Conservation (phyloP, 1,140 invertebrate species). For the Eulimnadia texana region DNA sequence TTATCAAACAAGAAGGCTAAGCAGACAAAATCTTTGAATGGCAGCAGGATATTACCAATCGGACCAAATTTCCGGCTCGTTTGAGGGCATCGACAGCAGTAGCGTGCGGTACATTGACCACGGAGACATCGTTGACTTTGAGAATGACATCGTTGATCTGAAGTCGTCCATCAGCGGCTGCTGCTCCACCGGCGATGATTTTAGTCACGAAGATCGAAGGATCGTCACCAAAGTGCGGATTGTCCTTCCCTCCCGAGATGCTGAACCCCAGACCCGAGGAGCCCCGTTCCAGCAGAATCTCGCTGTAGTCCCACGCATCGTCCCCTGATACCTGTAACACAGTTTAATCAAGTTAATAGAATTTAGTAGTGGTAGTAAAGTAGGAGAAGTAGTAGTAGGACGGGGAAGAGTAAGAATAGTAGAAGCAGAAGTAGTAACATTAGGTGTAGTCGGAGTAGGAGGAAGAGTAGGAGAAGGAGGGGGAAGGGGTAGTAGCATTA, state of each 20-base stretch:
- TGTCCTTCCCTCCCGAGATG: slow-evolving; percentile 92
- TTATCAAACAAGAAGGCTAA: no score
- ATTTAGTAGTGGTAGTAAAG: not conserved
- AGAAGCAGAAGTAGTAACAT: not conserved
- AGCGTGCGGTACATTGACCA: slow-evolving; percentile 83
- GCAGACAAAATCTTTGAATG: no score
- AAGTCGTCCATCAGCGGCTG: slow-evolving; percentile 74
- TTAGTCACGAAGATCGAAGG: slow-evolving; percentile 93
- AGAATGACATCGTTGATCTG: slow-evolving; percentile 81
- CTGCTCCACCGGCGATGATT: slow-evolving; percentile 92
- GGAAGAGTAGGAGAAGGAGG: no score
- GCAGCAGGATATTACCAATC: slow-evolving; percentile 78
- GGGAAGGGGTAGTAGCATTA: not conserved
- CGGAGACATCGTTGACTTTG: slow-evolving; percentile 71
- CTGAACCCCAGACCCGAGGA: slow-evolving; percentile 86
- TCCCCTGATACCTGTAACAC: slow-evolving; percentile 35
- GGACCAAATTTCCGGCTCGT: slow-evolving; percentile 81
- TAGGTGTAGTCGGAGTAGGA: not conserved
- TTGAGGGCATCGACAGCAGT: slow-evolving; percentile 91
- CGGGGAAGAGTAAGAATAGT: not conserved
- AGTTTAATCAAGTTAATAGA: not conserved
- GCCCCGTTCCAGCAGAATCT: slow-evolving; percentile 73
- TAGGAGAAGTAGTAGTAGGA: not conserved
- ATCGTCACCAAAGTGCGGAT: slow-evolving; percentile 63
- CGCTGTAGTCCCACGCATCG: slow-evolving; percentile 72